These are phyloP conservation scores for Otolemur crassicaudatus DNA, from an alignment of 2,797 vertebrate species.

Conservation along the genomic window DNA sequence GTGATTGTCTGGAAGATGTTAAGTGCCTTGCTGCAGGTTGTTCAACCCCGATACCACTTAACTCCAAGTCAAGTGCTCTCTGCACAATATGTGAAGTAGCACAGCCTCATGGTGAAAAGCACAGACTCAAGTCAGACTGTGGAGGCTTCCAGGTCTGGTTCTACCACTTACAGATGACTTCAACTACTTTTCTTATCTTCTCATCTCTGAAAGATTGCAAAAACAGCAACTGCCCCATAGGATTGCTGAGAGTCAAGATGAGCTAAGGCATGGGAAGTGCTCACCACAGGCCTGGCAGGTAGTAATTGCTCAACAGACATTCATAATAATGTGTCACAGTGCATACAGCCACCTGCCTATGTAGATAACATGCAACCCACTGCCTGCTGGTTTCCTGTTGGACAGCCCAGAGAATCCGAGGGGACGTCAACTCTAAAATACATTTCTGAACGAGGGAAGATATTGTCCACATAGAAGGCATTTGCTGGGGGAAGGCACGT, in stretches of 20 bases:
- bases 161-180: neutral
- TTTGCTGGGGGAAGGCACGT: neutral
- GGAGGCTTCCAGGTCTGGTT: constrained; percentile 2
- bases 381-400: neutral
- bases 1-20: neutral
- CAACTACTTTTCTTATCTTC: neutral
- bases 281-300: neutral
- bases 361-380: neutral
- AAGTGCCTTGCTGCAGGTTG: neutral
- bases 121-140: neutral
- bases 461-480: neutral
- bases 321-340: neutral
- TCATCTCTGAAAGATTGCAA: neutral
- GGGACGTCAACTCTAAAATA: neutral
- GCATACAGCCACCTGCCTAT: neutral
- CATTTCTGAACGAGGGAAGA: neutral
- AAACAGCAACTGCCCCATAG: neutral
- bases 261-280: neutral
- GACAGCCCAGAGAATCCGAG: neutral
- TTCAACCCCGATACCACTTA: neutral
- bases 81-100: neutral
- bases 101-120: neutral
- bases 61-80: neutral
- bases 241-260: neutral
- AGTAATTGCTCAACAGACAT: neutral